phyloP scores from a whole-genome alignment of 2,797 vertebrate genomes.

The Mus minutoides region DNA sequence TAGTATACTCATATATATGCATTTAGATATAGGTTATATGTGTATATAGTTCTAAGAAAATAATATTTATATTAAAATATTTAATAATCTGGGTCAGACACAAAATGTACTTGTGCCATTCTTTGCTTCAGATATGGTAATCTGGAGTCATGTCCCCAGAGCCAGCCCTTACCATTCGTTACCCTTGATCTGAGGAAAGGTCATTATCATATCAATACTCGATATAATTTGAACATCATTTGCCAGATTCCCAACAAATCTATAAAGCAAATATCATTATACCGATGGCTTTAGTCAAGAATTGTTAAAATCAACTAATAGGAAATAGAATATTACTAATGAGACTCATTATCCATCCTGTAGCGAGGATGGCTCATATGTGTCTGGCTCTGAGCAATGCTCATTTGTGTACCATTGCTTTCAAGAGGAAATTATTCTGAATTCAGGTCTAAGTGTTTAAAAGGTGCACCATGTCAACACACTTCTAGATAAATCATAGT shows the following conservation, averaged over 20 bases:
- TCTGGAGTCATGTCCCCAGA: slow-evolving; percentile 21
- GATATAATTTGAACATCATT: slow-evolving; percentile 36
- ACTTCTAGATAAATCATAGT: neutral
- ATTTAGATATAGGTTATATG: neutral
- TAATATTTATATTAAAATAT: neutral
- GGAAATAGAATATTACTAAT: slow-evolving; percentile 25
- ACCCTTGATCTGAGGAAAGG: slow-evolving; percentile 14
- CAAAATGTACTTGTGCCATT: neutral
- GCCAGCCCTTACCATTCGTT: slow-evolving; percentile 19
- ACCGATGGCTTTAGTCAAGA: slow-evolving; percentile 16
- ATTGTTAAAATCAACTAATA: slow-evolving; percentile 48
- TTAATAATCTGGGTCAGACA: neutral
- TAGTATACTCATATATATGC: neutral
- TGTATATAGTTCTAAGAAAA: neutral
- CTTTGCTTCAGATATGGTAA: neutral
- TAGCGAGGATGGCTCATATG: neutral
- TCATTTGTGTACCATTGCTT: neutral
- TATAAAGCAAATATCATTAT: slow-evolving; percentile 56
- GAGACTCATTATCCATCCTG: slow-evolving; percentile 1
- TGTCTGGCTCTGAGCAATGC: too few relatives aligned
- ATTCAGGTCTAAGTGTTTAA: slow-evolving; percentile 16
- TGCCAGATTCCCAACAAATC: slow-evolving; percentile 22
- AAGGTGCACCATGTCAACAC: neutral
- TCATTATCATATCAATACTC: neutral
- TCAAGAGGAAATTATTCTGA: slow-evolving; percentile 3